Base-by-base conservation (phyloP, 2,888 invertebrate genomes). In the Cerastoderma edule region DNA sequence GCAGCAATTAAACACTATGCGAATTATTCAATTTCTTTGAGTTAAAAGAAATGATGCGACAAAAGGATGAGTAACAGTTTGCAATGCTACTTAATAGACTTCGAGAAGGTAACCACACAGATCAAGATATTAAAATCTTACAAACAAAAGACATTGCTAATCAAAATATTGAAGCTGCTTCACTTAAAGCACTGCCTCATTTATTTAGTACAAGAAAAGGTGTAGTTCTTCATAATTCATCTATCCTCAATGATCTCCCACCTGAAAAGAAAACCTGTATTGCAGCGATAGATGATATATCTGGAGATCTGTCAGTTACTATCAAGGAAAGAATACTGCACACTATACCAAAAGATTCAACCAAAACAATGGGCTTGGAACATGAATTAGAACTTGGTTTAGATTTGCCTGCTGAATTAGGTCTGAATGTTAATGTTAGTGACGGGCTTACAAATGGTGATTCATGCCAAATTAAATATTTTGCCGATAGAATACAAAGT, bases 361-460 rank as follows among this genome's bases (percentile, higher is more conserved):
- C 10, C 16, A 39, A 39, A 39, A 39, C 39, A 13, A 16, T 16
- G 16, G 16, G 16, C 39, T 39, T 39, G 39, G 16, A 13, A 16
- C 8, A 39, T 10, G 16, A 39, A 13, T 16, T 39, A 8, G 16
- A 8, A 39, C 10, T 39, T 39, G 39, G 10, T 39, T 8, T 39
- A 39, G 39, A 16, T 8, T 10, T 39, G 39, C 8, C 16, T 16
- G 8, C 8, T 56, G 56, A 22, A 3, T 3, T 56, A 2, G 16
- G 27, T 6, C 24, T 56, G 6, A 56, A 56, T 27, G 27, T 56
- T 8, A 27, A 56, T 27, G 27, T 27, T 56, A 28, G 4, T 5
- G 56, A 56, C 28, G 56, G 56, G 4, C 19, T 56, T 16, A 28
- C 56, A 13, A 56, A 56, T 56, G 56, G 13, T 27, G 24, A 24